Evolutionary conservation across 2,888 invertebrate genomes (phyloP), one percentile per base, ranked within the genome.

Genomic region (Rotaria macrura): DNA sequence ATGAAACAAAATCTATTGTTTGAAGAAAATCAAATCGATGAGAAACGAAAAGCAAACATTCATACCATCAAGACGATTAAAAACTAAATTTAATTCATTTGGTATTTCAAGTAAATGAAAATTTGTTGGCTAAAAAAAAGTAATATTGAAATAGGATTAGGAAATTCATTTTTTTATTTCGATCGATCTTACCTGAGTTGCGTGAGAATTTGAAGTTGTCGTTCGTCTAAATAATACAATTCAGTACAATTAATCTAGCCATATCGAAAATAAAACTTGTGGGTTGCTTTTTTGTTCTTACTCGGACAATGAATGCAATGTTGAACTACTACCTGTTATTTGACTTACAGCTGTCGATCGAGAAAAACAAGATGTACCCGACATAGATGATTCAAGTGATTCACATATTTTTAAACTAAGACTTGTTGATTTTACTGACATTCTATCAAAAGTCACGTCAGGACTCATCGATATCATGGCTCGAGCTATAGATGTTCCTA

Each of bases 401-500:
- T 79, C 43, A 43, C 43, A 79, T 79, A 65, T 20, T 65, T 34
- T 29, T 17, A 65, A 34, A 34, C 65, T 79, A 25, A 79, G n/a
- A 43, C 79, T 43, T 43, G 79, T 12, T 9, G 40, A n/a, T 43
- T 43, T 79, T 4, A n/a, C 43, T 43, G n/a, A n/a, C 1, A 7
- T 79, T 25, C 10, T 20, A n/a, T 79, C 40, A n/a, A 79, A 43
- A 79, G 40, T n/a, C 23, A 79, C 43, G 34, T 79, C 79, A 4
- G 79, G 79, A 43, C 43, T 43, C 79, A 79, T 79, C 25, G 79
- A 79, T 79, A 79, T 79, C 79, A 79, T 79, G 12, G 79, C 79
- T 79, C 79, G 23, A 4, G 79, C 79, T 79, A 79, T 79, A 9
- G 79, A 79, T 43, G 79, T 79, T 25, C 79, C 79, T n/a, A 79